These are phyloP conservation scores for Etheostoma cragini DNA, from an alignment of 2,113 vertebrate genomes.

Conservation along the genomic window DNA sequence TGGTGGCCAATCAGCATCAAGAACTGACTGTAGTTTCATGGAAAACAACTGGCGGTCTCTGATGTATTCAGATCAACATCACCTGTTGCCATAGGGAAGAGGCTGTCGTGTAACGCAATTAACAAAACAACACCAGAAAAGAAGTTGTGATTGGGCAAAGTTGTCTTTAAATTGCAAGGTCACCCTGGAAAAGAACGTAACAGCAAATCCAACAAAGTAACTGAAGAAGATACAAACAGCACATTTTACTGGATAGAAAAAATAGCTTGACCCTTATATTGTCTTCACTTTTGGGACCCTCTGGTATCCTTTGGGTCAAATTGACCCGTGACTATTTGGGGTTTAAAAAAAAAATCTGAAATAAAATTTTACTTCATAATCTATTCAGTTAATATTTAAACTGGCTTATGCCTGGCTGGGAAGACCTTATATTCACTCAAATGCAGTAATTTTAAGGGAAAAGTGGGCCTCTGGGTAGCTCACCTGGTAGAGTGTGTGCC, in stretches of 20 bases:
- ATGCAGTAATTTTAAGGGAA: not conserved
- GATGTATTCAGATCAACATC: conserved; percentile 15
- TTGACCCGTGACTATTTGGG: too few species aligned
- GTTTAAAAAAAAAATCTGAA: too few species aligned
- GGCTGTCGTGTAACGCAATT: conserved; percentile 5
- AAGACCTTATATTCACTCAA: not conserved
- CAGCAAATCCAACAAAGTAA: not conserved
- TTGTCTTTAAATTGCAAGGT: not conserved
- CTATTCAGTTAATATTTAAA: not conserved
- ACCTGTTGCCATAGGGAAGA: conserved; percentile 22
- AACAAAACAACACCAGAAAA: conserved; percentile 5
- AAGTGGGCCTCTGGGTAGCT: too few species aligned
- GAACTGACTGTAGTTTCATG: not conserved
- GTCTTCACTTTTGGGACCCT: too few species aligned
- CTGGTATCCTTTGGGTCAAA: too few species aligned
- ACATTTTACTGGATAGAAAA: not conserved
- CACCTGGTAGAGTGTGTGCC: too few species aligned
- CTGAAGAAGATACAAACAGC: not conserved
- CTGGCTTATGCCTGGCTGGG: not conserved
- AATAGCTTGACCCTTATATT: not conserved
- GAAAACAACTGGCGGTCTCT: conserved; percentile 14
- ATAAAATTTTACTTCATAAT: too few species aligned
- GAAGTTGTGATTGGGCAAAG: not conserved
- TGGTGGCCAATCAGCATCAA: not conserved
- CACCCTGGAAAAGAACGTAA: not conserved